Conservation (phyloP, 2,888 invertebrate genomes). For the Amphimallon solstitiale region DNA sequence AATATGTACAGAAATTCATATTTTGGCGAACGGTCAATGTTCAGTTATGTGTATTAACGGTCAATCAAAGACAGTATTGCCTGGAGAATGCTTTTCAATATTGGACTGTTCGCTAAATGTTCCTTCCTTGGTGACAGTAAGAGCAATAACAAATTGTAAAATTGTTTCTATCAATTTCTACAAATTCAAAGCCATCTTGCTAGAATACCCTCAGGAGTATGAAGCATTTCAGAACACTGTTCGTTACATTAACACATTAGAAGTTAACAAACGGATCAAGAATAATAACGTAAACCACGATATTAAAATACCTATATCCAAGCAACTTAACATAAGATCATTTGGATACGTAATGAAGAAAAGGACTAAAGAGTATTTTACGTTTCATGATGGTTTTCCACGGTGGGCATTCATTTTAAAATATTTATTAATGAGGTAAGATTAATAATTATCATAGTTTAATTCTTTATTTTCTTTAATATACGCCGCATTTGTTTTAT, state of each 20-base stretch:
- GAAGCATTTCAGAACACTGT: neutral
- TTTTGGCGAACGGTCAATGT: slow-evolving; percentile 49
- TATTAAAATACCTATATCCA: neutral
- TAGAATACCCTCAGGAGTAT: slow-evolving; percentile 11
- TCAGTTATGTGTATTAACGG: neutral
- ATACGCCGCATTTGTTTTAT: too few species aligned
- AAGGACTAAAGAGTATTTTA: slow-evolving; percentile 28
- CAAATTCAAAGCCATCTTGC: slow-evolving; percentile 4
- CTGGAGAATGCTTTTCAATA: slow-evolving; percentile 42
- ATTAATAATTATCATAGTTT: too few species aligned
- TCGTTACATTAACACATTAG: neutral
- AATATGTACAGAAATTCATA: slow-evolving; percentile 46
- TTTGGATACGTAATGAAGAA: slow-evolving; percentile 35
- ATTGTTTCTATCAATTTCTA: slow-evolving; percentile 37
- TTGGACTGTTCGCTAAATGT: slow-evolving; percentile 44
- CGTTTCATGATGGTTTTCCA: slow-evolving; percentile 30
- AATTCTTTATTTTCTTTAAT: too few species aligned
- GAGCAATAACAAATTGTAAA: slow-evolving; percentile 45
- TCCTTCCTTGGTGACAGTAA: slow-evolving; percentile 44
- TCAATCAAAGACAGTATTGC: slow-evolving; percentile 27
- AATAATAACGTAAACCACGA: neutral
- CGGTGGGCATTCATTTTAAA: slow-evolving; percentile 11
- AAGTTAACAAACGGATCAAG: neutral
- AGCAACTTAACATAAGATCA: neutral
- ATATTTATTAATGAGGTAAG: slow-evolving; percentile 40